Conservation (phyloP, 2,113 vertebrate species). For the Mus spicilegus region DNA sequence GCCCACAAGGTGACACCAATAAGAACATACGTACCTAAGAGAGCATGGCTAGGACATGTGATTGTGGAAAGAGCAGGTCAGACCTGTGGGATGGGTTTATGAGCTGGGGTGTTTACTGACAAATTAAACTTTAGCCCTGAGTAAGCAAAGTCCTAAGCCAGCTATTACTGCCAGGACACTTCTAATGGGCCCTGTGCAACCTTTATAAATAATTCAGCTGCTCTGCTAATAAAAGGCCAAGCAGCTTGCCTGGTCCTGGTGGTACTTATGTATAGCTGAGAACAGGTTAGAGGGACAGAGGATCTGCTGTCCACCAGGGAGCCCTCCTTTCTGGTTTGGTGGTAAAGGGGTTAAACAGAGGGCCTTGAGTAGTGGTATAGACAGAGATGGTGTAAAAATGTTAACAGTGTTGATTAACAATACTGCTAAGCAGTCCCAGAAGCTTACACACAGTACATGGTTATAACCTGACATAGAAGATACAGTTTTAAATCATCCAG, state of each 20-base stretch:
- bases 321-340: not conserved
- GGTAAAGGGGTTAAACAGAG: constrained; percentile 53
- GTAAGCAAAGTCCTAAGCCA: constrained; percentile 78
- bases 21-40: constrained; percentile 26
- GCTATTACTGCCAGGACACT: constrained; percentile 77
- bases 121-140: constrained; percentile 82
- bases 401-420: not conserved
- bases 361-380: not conserved
- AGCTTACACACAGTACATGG: not conserved
- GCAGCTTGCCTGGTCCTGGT: constrained; percentile 27
- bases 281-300: constrained; percentile 37
- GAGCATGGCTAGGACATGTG: constrained; percentile 19
- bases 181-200: constrained; percentile 78
- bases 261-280: constrained; percentile 52
- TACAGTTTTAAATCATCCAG: not conserved
- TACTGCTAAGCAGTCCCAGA: not conserved
- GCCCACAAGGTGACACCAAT: not conserved
- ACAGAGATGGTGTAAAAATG: not conserved
- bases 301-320: constrained; percentile 2
- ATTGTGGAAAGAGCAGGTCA: constrained; percentile 58
- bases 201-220: constrained; percentile 83
- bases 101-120: constrained; percentile 62
- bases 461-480: not conserved
- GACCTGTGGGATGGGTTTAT: constrained; percentile 70
- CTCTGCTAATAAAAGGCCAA: constrained; percentile 78